phyloP scores from a whole-genome alignment of 2,113 vertebrate species.

The Nematolebias whitei region DNA sequence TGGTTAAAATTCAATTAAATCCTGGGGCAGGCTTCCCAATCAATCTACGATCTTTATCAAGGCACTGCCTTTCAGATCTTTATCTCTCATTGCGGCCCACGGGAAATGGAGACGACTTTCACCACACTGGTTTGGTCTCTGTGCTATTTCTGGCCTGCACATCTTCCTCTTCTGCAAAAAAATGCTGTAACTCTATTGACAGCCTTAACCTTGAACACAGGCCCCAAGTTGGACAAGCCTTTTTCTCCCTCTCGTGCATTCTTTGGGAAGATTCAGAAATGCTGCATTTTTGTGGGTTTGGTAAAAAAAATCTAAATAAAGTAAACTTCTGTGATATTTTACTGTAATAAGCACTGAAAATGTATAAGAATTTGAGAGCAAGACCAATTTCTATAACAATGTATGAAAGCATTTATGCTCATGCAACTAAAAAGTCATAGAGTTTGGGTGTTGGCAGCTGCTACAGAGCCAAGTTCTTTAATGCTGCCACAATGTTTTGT shows the following conservation, averaged over 20 bases:
- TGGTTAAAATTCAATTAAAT: conserved; percentile 86
- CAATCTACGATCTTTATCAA: conserved; percentile 84
- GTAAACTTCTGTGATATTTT: no score
- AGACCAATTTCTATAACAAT: background rate
- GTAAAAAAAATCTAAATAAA: no score
- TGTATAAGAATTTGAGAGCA: conserved; percentile 1
- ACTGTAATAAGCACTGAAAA: background rate
- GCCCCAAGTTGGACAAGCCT: conserved; percentile 16
- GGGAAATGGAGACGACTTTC: conserved; percentile 78
- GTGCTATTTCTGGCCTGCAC: conserved; percentile 65
- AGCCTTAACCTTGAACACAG: conserved; percentile 72
- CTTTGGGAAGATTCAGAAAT: background rate
- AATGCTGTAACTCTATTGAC: conserved; percentile 73
- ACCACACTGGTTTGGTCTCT: conserved; percentile 74
- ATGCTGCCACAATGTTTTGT: conserved; percentile 38
- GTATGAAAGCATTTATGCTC: conserved; percentile 1
- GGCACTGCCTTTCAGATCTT: conserved; percentile 77
- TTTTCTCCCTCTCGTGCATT: background rate
- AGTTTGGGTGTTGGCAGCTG: conserved; percentile 17
- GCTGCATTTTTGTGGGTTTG: conserved; percentile 22
- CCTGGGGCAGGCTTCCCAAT: conserved; percentile 76
- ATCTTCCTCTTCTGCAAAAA: conserved; percentile 65
- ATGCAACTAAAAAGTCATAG: background rate
- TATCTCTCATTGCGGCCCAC: conserved; percentile 76
- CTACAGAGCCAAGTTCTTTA: conserved; percentile 10